Percentiles rank a stretch among this genome's conserved stretches.
Conservation (phyloP, 2,888 invertebrate genomes). For the Agrochola lota region DNA sequence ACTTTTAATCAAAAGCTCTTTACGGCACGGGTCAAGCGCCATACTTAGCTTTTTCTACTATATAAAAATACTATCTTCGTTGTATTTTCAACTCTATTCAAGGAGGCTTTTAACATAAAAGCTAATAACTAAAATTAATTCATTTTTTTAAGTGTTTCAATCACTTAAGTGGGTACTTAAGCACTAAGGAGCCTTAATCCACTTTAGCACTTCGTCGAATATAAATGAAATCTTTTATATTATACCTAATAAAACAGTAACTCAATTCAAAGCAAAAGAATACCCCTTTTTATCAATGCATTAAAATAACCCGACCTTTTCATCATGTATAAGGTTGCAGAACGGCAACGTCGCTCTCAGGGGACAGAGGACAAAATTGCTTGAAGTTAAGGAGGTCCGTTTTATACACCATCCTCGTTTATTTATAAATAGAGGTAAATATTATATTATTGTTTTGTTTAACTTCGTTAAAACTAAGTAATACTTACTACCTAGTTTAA, state of each 20-base stretch:
- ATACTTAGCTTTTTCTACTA: slow-evolving; percentile 6
- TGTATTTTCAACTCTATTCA: slow-evolving; percentile 6
- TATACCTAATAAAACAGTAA: slow-evolving; percentile 33
- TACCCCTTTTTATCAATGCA: slow-evolving; percentile 60
- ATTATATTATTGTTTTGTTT: slow-evolving; percentile 23
- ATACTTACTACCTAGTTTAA: slow-evolving; percentile 24
- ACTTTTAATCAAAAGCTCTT: slow-evolving; percentile 9
- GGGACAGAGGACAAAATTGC: slow-evolving; percentile 51
- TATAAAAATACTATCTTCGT: slow-evolving; percentile 1
- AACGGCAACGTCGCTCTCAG: slow-evolving; percentile 30
- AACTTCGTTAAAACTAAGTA: slow-evolving; percentile 33
- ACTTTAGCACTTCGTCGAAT: slow-evolving; percentile 35
- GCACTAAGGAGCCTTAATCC: slow-evolving; percentile 25
- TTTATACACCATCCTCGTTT: slow-evolving; percentile 30
- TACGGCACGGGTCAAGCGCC: not conserved
- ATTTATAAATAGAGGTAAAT: slow-evolving; percentile 34
- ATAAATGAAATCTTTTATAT: slow-evolving; percentile 45
- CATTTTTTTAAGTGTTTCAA: slow-evolving; percentile 30
- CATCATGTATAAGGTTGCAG: slow-evolving; percentile 48
- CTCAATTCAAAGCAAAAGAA: slow-evolving; percentile 48
- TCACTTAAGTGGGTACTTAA: slow-evolving; percentile 39
- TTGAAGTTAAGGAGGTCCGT: slow-evolving; percentile 39
- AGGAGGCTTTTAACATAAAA: slow-evolving; percentile 22
- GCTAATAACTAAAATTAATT: slow-evolving; percentile 6
- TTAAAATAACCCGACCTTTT: slow-evolving; percentile 58